phyloP scores from a whole-genome alignment of 2,797 vertebrate species.

The Bovichtus diacanthus region DNA sequence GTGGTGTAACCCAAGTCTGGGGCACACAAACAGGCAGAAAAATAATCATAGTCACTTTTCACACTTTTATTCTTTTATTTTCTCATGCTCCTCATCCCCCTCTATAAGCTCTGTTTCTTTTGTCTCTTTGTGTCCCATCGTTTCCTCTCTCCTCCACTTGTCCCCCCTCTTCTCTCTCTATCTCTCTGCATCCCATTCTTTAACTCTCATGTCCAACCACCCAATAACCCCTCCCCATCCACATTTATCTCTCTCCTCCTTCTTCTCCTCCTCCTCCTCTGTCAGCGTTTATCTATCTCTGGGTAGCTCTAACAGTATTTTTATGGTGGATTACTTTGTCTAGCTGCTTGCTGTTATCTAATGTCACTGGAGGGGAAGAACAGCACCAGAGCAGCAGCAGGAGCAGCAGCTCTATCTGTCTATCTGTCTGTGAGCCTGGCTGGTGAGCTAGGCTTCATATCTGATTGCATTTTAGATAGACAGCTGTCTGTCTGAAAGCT shows the following conservation, averaged over 20 bases:
- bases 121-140: slow-evolving; percentile 33
- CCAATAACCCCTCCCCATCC: slow-evolving; percentile 19
- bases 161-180: neutral
- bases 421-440: slow-evolving; percentile 41
- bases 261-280: slow-evolving; percentile 21
- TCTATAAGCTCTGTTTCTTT: slow-evolving; percentile 19
- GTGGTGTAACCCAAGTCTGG: slow-evolving; percentile 26
- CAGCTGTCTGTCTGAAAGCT: slow-evolving; percentile 55
- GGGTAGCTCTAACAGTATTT: slow-evolving; percentile 69
- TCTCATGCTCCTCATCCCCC: slow-evolving; percentile 21
- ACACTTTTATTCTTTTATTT: slow-evolving; percentile 36
- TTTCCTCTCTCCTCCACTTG: slow-evolving; percentile 5
- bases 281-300: slow-evolving; percentile 75
- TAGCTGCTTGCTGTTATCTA: slow-evolving; percentile 79
- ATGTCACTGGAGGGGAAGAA: slow-evolving; percentile 81
- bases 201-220: slow-evolving; percentile 14
- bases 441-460: slow-evolving; percentile 37
- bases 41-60: slow-evolving; percentile 26
- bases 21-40: slow-evolving; percentile 9
- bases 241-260: slow-evolving; percentile 39
- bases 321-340: slow-evolving; percentile 85
- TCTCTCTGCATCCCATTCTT: slow-evolving; percentile 7
- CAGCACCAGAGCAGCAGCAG: slow-evolving; percentile 70
- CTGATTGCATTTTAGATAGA: slow-evolving; percentile 53
- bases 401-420: slow-evolving; percentile 52